Conservation (phyloP, 2,113 vertebrate species). For the Brevimyrus niger region DNA sequence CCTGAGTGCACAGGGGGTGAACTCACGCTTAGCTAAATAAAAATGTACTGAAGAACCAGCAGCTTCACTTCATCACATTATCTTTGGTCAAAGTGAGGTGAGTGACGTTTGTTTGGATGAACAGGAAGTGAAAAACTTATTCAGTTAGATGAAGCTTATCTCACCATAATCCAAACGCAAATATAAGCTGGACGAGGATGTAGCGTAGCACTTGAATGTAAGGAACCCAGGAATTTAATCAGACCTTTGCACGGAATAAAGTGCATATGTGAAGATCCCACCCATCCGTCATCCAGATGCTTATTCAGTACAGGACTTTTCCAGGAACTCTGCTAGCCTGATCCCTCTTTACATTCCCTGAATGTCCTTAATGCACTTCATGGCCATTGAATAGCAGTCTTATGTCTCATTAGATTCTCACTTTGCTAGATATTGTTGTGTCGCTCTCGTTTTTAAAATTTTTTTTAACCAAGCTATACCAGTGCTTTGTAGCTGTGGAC, state of each 20-base stretch:
- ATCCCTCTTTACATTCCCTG: too few relatives aligned
- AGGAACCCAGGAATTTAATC: background rate
- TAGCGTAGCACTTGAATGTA: background rate
- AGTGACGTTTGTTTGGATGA: background rate
- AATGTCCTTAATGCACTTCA: background rate
- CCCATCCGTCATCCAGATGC: background rate
- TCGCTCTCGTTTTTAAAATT: too few relatives aligned
- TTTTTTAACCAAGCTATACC: background rate
- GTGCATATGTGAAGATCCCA: background rate
- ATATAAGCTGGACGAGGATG: background rate
- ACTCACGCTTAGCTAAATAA: background rate
- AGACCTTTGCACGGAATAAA: background rate
- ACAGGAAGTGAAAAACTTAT: background rate
- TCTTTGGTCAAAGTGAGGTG: background rate
- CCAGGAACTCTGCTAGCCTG: background rate
- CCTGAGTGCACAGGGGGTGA: background rate
- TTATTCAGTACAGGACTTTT: background rate
- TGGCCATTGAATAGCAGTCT: background rate
- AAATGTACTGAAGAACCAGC: background rate
- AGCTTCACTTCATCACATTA: background rate
- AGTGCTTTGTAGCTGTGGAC: background rate
- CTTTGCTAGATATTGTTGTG: background rate
- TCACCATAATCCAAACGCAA: background rate
- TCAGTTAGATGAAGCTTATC: background rate
- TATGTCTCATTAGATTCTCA: background rate